These are phyloP conservation scores for Proterorhinus semilunaris DNA, from an alignment of 2,113 vertebrate species.

Conservation along the genomic window DNA sequence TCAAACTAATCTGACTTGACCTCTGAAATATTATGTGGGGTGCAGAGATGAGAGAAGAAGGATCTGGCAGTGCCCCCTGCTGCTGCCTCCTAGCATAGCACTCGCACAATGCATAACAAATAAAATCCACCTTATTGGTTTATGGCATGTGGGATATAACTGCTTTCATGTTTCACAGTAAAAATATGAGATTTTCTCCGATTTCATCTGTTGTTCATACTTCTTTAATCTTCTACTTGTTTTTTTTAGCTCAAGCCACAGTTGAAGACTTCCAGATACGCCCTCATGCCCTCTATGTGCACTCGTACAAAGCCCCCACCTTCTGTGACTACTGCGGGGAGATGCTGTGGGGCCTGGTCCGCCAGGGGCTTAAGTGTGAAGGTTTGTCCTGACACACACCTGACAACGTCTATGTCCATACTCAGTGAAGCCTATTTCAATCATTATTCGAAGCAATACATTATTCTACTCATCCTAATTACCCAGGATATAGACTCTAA, in stretches of 20 bases:
- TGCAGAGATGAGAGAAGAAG: conserved; percentile 2
- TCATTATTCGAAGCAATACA: background rate
- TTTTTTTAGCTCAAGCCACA: conserved; percentile 88
- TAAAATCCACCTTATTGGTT: background rate
- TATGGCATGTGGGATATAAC: no score
- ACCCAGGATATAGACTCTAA: no score
- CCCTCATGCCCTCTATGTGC: conserved; percentile 95
- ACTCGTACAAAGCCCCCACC: conserved; percentile 98
- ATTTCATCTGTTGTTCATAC: no score
- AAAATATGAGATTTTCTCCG: no score
- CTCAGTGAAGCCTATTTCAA: background rate
- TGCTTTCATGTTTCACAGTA: no score
- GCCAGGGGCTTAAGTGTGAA: conserved; percentile 99
- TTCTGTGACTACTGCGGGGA: conserved; percentile 99
- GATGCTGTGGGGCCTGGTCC: conserved; percentile 98
- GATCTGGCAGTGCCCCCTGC: conserved; percentile 51
- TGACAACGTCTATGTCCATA: conserved; percentile 9
- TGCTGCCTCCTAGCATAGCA: conserved; percentile 39
- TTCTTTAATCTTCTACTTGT: background rate
- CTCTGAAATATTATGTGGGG: conserved; percentile 41
- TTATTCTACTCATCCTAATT: background rate
- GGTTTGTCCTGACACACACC: conserved; percentile 71
- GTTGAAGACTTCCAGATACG: conserved; percentile 99
- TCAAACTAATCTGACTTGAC: conserved; percentile 21
- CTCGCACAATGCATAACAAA: background rate